Evolutionary conservation across 2,888 invertebrate species (phyloP).

Genomic region (Orchestes rusci): DNA sequence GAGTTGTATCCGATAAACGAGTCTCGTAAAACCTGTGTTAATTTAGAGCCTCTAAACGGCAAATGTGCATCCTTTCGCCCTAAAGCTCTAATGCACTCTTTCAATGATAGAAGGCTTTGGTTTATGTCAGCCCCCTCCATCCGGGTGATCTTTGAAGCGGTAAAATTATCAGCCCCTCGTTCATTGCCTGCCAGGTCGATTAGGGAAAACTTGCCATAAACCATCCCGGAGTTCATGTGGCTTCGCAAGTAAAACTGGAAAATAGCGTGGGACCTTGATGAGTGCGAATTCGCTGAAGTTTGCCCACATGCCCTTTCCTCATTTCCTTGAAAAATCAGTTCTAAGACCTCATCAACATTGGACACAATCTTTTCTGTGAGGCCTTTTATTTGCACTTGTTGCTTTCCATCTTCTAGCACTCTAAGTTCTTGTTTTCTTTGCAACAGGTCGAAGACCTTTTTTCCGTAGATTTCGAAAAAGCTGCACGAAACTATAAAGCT

Average conservation of each 20-base stretch:
- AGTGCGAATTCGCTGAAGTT: constrained; percentile 96
- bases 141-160: constrained; percentile 87
- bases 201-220: constrained; percentile 96
- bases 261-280: constrained; percentile 97
- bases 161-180: constrained; percentile 95
- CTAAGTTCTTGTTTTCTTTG: constrained; percentile 89
- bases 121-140: constrained; percentile 97
- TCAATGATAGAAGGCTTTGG: constrained; percentile 93
- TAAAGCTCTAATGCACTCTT: constrained; percentile 94
- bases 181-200: constrained; percentile 98
- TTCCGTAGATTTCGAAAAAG: constrained; percentile 99
- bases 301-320: constrained; percentile 88
- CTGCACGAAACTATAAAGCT: constrained; percentile 87
- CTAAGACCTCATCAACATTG: constrained; percentile 85
- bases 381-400: constrained; percentile 95
- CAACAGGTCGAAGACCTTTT: constrained; percentile 86
- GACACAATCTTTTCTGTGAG: constrained; percentile 88
- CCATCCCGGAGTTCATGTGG: constrained; percentile 61
- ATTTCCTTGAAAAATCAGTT: constrained; percentile 84
- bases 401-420: constrained; percentile 94
- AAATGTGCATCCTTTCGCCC: constrained; percentile 93
- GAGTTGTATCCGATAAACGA: constrained; percentile 98
- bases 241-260: constrained; percentile 88
- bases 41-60: constrained; percentile 94
- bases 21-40: constrained; percentile 87